phyloP scores from a whole-genome alignment of 1,140 invertebrate species.

The Epicauta chinensis region DNA sequence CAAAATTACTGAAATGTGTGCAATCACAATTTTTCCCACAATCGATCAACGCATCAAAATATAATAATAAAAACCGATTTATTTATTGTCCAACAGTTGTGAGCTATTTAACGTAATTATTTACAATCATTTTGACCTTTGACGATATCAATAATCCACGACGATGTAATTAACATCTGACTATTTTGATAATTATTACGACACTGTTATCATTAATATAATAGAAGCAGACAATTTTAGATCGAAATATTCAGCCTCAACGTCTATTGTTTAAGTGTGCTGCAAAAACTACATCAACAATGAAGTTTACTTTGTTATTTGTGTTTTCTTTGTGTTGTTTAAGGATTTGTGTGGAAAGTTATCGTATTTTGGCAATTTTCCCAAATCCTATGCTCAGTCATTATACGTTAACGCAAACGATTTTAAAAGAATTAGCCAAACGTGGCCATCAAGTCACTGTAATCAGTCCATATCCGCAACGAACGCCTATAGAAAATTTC shows the following conservation, averaged over 20 bases:
- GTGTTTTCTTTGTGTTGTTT: not conserved
- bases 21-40: too few relatives aligned
- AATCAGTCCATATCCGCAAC: conserved; percentile 42
- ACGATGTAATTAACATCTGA: too few relatives aligned
- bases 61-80: too few relatives aligned
- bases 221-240: too few relatives aligned
- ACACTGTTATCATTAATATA: too few relatives aligned
- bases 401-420: conserved; percentile 21
- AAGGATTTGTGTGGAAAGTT: not conserved
- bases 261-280: too few relatives aligned
- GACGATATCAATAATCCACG: not conserved
- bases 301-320: not conserved
- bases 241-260: too few relatives aligned
- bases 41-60: too few relatives aligned
- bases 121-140: not conserved
- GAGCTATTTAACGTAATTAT: not conserved
- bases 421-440: conserved; percentile 41
- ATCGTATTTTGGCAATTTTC: conserved; percentile 32
- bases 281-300: not conserved
- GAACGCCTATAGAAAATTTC: conserved; percentile 21
- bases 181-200: too few relatives aligned
- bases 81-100: not conserved
- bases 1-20: too few relatives aligned
- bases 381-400: conserved; percentile 33
- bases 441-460: conserved; percentile 47